Evolutionary conservation across 2,113 vertebrate species (phyloP).

Genomic region (Labeo catla): DNA sequence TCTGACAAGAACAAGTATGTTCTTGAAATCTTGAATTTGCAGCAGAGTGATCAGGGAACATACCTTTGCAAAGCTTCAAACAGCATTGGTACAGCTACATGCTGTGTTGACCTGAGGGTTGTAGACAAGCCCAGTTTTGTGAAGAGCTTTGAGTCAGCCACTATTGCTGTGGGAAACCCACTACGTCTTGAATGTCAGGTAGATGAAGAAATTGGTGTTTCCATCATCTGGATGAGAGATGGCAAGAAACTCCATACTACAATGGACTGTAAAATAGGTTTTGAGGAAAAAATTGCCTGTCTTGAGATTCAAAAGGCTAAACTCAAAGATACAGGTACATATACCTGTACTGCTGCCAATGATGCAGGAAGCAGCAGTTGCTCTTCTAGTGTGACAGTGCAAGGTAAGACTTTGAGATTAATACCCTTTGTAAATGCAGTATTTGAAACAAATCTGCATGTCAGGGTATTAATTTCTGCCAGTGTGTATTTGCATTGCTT

Average conservation of each 20-base stretch:
- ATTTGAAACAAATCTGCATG: conserved; percentile 51
- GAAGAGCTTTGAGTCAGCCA: conserved; percentile 82
- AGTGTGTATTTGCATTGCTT: conserved; percentile 42
- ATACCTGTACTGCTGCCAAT: conserved; percentile 89
- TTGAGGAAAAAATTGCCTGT: conserved; percentile 94
- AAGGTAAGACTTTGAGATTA: conserved; percentile 86
- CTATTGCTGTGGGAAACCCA: conserved; percentile 86
- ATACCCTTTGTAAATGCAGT: conserved; percentile 50
- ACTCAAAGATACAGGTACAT: conserved; percentile 93
- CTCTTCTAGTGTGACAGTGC: conserved; percentile 82
- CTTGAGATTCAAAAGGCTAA: conserved; percentile 95
- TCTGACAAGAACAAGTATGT: conserved; percentile 86
- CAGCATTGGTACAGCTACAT: conserved; percentile 89
- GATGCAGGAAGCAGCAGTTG: conserved; percentile 91
- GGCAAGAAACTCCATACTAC: conserved; percentile 90
- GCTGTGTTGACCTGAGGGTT: conserved; percentile 86
- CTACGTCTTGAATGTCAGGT: conserved; percentile 92
- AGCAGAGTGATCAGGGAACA: conserved; percentile 81
- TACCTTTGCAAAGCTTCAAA: conserved; percentile 98
- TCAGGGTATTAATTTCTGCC: conserved; percentile 9
- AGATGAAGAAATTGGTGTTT: conserved; percentile 94
- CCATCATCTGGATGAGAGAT: conserved; percentile 88
- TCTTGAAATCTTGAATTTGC: conserved; percentile 87
- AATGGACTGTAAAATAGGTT: conserved; percentile 91
- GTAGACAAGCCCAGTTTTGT: conserved; percentile 90